phyloP scores from a whole-genome alignment of 2,888 invertebrate species.

The Tuberolachnus salignus region DNA sequence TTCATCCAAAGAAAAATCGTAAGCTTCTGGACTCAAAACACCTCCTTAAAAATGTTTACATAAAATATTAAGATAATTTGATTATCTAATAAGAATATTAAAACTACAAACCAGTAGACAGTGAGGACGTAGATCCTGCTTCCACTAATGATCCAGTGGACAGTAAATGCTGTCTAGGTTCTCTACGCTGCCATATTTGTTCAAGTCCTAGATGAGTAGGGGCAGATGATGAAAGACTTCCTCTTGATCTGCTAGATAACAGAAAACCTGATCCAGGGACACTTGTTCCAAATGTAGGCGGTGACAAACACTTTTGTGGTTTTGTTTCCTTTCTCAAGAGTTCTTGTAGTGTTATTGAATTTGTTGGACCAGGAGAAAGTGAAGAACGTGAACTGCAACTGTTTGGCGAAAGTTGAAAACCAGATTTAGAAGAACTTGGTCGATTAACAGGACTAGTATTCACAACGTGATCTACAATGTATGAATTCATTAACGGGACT shows the following conservation, averaged over 20 bases:
- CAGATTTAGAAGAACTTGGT: slow-evolving; percentile 53
- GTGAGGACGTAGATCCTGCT: slow-evolving; percentile 81
- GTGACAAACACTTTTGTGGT: slow-evolving; percentile 44
- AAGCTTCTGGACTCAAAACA: slow-evolving; percentile 81
- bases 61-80: neutral
- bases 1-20: slow-evolving; percentile 82
- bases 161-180: slow-evolving; percentile 83
- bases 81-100: neutral
- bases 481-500: slow-evolving; percentile 51
- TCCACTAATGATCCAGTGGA: slow-evolving; percentile 84
- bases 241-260: slow-evolving; percentile 41
- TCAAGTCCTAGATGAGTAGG: slow-evolving; percentile 84
- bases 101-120: slow-evolving; percentile 69
- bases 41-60: slow-evolving; percentile 65
- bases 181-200: slow-evolving; percentile 83
- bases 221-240: slow-evolving; percentile 78
- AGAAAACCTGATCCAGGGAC: slow-evolving; percentile 44
- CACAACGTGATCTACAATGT: slow-evolving; percentile 47
- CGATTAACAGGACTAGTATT: slow-evolving; percentile 49
- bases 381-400: slow-evolving; percentile 55
- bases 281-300: slow-evolving; percentile 48
- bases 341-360: slow-evolving; percentile 47
- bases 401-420: slow-evolving; percentile 51
- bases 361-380: slow-evolving; percentile 52
- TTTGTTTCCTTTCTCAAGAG: slow-evolving; percentile 50